These are phyloP conservation scores for Drosophila nannoptera DNA, from an alignment of 1,140 invertebrate genomes.

Conservation along the genomic window DNA sequence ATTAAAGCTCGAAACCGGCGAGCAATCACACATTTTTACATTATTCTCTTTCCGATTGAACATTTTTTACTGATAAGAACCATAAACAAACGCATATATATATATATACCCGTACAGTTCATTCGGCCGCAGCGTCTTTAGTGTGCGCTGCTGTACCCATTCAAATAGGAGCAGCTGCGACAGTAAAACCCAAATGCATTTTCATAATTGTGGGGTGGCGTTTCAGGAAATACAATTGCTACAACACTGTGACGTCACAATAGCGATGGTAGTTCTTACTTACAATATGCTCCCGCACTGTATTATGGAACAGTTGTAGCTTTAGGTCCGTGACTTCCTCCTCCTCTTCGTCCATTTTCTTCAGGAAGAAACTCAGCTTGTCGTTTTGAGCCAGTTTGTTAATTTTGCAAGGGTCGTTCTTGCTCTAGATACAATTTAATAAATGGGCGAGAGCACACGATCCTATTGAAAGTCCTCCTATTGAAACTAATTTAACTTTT, in stretches of 20 bases:
- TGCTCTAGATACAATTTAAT: not conserved
- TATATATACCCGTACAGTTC: slow-evolving; percentile 5
- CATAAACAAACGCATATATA: slow-evolving; percentile 53
- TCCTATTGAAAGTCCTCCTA: slow-evolving; percentile 17
- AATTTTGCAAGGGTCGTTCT: slow-evolving; percentile 10
- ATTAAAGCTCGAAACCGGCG: not conserved
- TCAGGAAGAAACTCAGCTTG: slow-evolving; percentile 56
- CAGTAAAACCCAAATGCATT: slow-evolving; percentile 10
- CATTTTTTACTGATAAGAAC: slow-evolving; percentile 49
- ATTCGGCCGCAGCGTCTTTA: not conserved
- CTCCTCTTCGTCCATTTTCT: slow-evolving; percentile 79
- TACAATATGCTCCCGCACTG: slow-evolving; percentile 94
- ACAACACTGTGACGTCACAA: slow-evolving; percentile 31
- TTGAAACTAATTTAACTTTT: slow-evolving; percentile 49
- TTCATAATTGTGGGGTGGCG: slow-evolving; percentile 23
- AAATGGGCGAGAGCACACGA: slow-evolving; percentile 11
- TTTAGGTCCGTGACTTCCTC: slow-evolving; percentile 85
- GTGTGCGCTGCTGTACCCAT: slow-evolving; percentile 6
- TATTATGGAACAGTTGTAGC: slow-evolving; percentile 94
- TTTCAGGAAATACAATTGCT: not conserved
- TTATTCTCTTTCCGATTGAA: slow-evolving; percentile 19
- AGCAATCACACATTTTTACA: slow-evolving; percentile 10
- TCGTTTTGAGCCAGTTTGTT: slow-evolving; percentile 66
- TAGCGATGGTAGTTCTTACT: slow-evolving; percentile 80
- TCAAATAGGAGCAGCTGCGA: not conserved